Base-by-base conservation (phyloP, 2,888 invertebrate genomes). In the Scelioninae gen. 2 region DNA sequence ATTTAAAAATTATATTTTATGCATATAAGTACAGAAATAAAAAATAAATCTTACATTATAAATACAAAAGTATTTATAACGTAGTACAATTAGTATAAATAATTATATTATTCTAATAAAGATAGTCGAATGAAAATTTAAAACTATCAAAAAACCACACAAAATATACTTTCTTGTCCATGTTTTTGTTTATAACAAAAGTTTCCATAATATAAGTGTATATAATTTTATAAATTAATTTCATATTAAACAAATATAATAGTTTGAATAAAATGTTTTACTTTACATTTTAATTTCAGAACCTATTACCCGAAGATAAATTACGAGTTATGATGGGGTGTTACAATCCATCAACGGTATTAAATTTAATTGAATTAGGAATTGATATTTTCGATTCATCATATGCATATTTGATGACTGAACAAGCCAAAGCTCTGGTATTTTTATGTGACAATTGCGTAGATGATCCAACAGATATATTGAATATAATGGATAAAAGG, bases 371-470 rank as follows among this genome's bases (percentile, higher is more conserved):
- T 28, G 88, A 91, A 76, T 81, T 90, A 25, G 97, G 97, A 13
- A 89, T 96, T 77, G 97, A 97, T 86, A 84, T 96, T 10, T 96
- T 97, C 85, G 97, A 97, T 83, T 92, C 94, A 0, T 93, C 96
- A 0, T 94, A 94, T 85, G 92, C 94, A 28, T 90, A 90, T 60
- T 87, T 91, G 68, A 88, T 92, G 6, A 91, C 94, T 0, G 91
- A 92, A 78, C 87, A 91, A 71, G 91, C 91, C 1, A 89, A 90
- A 69, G 95, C 93, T 0, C 86, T 96, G 37, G 89, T 89, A 0
- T 90, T 93, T 65, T 87, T 88, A 77, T 91, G 89, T 73, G 86
- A 86, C 65, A 74, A 81, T 15, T 64, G 79, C 31, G 31, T 37
- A 2, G 46, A 76, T 75, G 82, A 87, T 11, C 78, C 77, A 37